phyloP scores from a whole-genome alignment of 2,888 invertebrate species.

The Phlogophora meticulosa region DNA sequence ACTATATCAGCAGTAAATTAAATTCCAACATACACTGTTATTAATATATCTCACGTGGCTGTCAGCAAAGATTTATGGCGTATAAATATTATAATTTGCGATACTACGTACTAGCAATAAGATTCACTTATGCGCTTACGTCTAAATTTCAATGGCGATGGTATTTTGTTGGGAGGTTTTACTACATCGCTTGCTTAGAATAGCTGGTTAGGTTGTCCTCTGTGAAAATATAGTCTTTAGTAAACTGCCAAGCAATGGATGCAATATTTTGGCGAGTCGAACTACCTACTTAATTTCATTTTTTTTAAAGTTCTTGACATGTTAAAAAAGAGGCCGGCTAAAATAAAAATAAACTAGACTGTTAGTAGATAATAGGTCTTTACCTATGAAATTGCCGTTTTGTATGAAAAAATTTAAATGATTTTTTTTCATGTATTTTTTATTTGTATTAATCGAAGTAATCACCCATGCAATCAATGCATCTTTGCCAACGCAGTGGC shows the following conservation, averaged over 20 bases:
- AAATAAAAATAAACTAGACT: too few relatives aligned
- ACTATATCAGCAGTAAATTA: constrained; percentile 49
- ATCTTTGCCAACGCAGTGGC: too few relatives aligned
- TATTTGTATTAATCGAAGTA: too few relatives aligned
- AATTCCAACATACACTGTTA: constrained; percentile 47
- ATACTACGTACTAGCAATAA: constrained; percentile 53
- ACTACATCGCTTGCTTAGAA: constrained; percentile 41
- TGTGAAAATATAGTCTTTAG: constrained; percentile 27
- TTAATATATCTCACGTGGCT: constrained; percentile 52
- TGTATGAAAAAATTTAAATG: too few relatives aligned
- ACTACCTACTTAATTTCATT: too few relatives aligned
- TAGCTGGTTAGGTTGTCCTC: constrained; percentile 30
- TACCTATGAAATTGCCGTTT: too few relatives aligned
- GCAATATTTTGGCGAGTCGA: background rate
- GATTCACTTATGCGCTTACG: constrained; percentile 66
- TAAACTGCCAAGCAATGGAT: background rate
- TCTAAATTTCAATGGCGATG: constrained; percentile 64
- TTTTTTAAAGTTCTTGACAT: too few relatives aligned
- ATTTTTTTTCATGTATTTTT: too few relatives aligned
- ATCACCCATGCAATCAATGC: too few relatives aligned
- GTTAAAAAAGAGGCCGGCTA: too few relatives aligned
- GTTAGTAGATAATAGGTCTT: too few relatives aligned
- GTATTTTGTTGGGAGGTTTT: constrained; percentile 47
- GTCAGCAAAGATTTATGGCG: constrained; percentile 56
- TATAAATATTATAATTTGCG: constrained; percentile 64